Conservation (phyloP, 2,888 invertebrate species). For the Dasysyrphus tricinctus region DNA sequence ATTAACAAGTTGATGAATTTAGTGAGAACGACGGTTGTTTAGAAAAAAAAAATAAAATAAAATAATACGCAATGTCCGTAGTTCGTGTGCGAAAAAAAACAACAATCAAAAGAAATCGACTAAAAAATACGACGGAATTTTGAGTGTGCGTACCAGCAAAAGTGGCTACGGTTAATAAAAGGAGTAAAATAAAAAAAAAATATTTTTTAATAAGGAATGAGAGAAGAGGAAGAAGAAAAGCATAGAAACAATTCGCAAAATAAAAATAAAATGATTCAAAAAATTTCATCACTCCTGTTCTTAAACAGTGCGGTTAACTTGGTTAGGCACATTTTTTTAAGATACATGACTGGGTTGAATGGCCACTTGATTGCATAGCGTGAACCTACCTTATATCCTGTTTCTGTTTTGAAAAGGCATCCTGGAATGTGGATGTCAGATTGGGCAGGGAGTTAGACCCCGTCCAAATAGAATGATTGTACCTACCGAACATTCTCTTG, state of each 20-base stretch:
- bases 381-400: too few species aligned
- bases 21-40: slow-evolving; percentile 33
- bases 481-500: too few species aligned
- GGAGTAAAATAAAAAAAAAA: slow-evolving; percentile 48
- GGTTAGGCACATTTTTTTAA: background rate
- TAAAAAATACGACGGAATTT: slow-evolving; percentile 75
- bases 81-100: slow-evolving; percentile 72
- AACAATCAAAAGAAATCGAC: slow-evolving; percentile 60
- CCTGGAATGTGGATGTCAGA: too few species aligned
- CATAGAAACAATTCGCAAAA: slow-evolving; percentile 52
- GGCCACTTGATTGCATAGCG: too few species aligned
- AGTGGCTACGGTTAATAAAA: slow-evolving; percentile 52
- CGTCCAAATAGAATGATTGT: too few species aligned
- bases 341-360: too few species aligned
- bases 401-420: too few species aligned
- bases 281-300: slow-evolving; percentile 44
- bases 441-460: too few species aligned
- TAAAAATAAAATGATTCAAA: slow-evolving; percentile 22
- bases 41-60: slow-evolving; percentile 22
- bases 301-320: slow-evolving; percentile 18
- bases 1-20: slow-evolving; percentile 40
- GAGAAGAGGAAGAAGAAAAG: slow-evolving; percentile 40
- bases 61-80: slow-evolving; percentile 63
- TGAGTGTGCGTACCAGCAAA: slow-evolving; percentile 74
- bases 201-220: slow-evolving; percentile 33